Percentiles rank a stretch among this genome's conserved stretches.
phyloP scores from a whole-genome alignment of 2,113 vertebrate genomes.

The Epinephelus cyanopodus region DNA sequence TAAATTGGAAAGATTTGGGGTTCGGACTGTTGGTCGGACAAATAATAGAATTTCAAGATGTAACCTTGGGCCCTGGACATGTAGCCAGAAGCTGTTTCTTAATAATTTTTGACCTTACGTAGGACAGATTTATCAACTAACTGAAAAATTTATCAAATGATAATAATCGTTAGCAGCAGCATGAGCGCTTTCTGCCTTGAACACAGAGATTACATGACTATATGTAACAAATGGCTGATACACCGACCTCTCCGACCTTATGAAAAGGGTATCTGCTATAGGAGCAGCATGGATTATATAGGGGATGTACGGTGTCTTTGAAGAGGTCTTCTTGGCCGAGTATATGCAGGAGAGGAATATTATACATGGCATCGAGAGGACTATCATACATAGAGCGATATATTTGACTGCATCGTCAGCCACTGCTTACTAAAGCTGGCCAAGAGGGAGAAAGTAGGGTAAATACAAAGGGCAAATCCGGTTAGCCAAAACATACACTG shows the following conservation, averaged over 20 bases:
- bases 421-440: slow-evolving; percentile 47
- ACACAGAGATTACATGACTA: not conserved
- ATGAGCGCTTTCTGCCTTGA: not conserved
- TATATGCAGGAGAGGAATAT: slow-evolving; percentile 1
- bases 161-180: not conserved
- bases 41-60: not conserved
- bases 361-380: not conserved
- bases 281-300: slow-evolving; percentile 29
- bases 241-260: slow-evolving; percentile 10
- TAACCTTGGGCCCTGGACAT: not conserved
- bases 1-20: not conserved
- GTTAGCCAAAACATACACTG: slow-evolving; percentile 71
- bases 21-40: not conserved
- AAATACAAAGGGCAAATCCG: slow-evolving; percentile 72
- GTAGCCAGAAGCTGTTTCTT: too few species aligned
- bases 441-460: slow-evolving; percentile 69
- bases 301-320: slow-evolving; percentile 20
- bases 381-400: not conserved
- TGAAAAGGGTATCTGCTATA: not conserved
- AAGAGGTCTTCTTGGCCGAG: slow-evolving; percentile 11
- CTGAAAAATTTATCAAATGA: not conserved
- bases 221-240: slow-evolving; percentile 5
- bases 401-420: slow-evolving; percentile 15
- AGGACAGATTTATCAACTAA: not conserved
- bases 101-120: not conserved